Evolutionary conservation across 2,113 vertebrate genomes (phyloP).

Genomic region (Dolichallabes microphthalmus): DNA sequence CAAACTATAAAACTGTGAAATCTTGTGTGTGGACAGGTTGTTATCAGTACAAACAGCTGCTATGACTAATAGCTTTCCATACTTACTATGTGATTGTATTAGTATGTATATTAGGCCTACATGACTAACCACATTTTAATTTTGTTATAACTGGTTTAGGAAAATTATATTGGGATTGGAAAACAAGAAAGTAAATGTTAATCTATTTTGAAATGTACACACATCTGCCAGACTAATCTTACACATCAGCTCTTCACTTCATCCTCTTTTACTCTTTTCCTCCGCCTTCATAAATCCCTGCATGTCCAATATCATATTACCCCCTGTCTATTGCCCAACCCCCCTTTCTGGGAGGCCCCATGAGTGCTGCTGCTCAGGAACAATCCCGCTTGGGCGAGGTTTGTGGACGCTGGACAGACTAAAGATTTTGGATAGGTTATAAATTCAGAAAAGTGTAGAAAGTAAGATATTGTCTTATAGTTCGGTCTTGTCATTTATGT

Average conservation of each 20-base stretch:
- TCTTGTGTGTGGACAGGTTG: neutral
- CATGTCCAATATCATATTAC: constrained; percentile 41
- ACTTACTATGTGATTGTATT: neutral
- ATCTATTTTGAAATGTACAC: constrained; percentile 30
- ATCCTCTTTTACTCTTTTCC: neutral
- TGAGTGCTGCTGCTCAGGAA: constrained; percentile 28
- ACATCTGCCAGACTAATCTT: constrained; percentile 26
- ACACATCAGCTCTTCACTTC: constrained; percentile 11
- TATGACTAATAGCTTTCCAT: neutral
- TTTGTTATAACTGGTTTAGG: neutral
- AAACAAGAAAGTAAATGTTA: neutral
- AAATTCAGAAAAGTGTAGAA: constrained; percentile 15
- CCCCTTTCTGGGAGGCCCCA: constrained; percentile 38
- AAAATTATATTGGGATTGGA: neutral
- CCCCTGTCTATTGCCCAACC: constrained; percentile 24
- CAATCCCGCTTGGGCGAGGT: constrained; percentile 22
- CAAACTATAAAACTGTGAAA: neutral
- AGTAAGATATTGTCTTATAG: constrained; percentile 26
- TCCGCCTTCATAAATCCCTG: constrained; percentile 22
- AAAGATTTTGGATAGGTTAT: constrained; percentile 17
- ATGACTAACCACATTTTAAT: neutral
- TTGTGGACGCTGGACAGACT: constrained; percentile 6
- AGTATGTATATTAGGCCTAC: neutral
- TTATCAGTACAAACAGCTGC: constrained; percentile 6
- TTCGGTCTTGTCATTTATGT: constrained; percentile 27